phyloP scores from a whole-genome alignment of 2,113 vertebrate genomes.

The Eurypyga helias region DNA sequence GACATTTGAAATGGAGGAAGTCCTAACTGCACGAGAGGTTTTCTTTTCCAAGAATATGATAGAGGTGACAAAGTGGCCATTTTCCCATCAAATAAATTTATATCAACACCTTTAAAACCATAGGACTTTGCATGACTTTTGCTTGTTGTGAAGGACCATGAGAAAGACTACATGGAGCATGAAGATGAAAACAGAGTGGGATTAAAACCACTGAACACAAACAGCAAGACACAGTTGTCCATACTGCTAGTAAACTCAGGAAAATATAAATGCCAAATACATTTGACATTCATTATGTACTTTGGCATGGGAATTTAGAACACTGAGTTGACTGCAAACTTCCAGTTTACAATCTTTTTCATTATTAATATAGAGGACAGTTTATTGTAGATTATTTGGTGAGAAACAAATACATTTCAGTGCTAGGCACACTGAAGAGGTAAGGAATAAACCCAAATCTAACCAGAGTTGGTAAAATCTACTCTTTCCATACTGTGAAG shows the following conservation, averaged over 20 bases:
- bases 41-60: slow-evolving; percentile 9
- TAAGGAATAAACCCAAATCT: not conserved
- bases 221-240: not conserved
- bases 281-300: not conserved
- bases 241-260: not conserved
- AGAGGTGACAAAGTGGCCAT: not conserved
- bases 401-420: not conserved
- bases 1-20: slow-evolving; percentile 16
- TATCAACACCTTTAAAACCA: not conserved
- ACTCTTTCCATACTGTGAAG: not conserved
- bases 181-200: slow-evolving; percentile 54
- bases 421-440: not conserved
- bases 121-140: slow-evolving; percentile 17
- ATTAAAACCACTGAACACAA: slow-evolving; percentile 16
- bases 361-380: not conserved
- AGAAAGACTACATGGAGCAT: slow-evolving; percentile 69
- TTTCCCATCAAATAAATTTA: slow-evolving; percentile 22
- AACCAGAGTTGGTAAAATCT: not conserved
- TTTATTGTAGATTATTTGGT: not conserved
- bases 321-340: not conserved
- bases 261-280: not conserved
- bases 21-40: not conserved
- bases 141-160: slow-evolving; percentile 71
- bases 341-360: not conserved
- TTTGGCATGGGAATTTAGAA: not conserved